Base-by-base conservation (phyloP, 2,113 vertebrate genomes). In the Podarcis cretensis region DNA sequence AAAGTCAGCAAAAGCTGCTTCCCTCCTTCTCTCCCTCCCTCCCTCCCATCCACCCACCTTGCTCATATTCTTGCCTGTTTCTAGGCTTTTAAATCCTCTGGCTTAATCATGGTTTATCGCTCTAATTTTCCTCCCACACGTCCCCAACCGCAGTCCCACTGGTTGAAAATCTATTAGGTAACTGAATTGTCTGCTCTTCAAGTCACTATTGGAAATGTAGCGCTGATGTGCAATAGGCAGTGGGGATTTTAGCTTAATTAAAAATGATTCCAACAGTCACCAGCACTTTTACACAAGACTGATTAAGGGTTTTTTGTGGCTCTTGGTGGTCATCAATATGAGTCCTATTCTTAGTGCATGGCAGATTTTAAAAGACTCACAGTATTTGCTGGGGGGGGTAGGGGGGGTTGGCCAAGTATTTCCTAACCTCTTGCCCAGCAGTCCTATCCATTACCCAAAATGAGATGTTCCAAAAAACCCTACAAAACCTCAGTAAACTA, bases 121-220 rank as follows among this genome's bases (percentile, higher is more conserved):
- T n/a, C 12, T 88, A 54, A 1, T 65, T 5, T 59, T 86, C 86
- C 71, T 86, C 25, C 20, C 4, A 7, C 2, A 5, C 7, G 27
- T 65, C 79, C 48, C 71, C 74, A 68, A 0, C 7, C 69, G 0
- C 4, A 83, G 83, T 68, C 25, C 32, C 77, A 83, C 25, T 40
- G 30, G 2, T 18, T 0, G 0, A 76, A 83, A 92, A 71, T 3
- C 18, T 30, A 23, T 74, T 59, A 27, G 16, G 69, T 7, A 20
- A 48, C 18, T 76, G 48, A 0, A 0, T 13, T 78, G 89, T 14
- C 54, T 82, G 73, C 63, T 59, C 30, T n/a, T 54, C 4, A 79
- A 85, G 80, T 40, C 14, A 20, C 6, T 25, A 0, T 1, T 18
- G 27, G 3, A 63, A 90, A 54, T 32, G 23, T 5, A 16, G 21